These are phyloP conservation scores for Vannuccia rotundouncinata DNA, from an alignment of 2,888 invertebrate genomes.

Conservation along the genomic window DNA sequence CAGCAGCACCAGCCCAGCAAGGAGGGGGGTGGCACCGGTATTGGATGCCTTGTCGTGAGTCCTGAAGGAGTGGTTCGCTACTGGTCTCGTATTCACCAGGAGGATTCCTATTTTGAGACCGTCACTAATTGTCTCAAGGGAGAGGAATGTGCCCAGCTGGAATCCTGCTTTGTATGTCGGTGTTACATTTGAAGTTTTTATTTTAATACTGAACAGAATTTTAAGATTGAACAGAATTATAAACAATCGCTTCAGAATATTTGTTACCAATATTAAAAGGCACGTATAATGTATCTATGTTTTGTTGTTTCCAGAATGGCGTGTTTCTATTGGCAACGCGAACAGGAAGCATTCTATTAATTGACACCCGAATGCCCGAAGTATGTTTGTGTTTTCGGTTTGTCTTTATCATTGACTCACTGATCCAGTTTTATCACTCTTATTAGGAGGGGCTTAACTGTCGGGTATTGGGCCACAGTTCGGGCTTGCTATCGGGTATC, in stretches of 20 bases:
- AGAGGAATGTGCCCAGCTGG: slow-evolving; percentile 18
- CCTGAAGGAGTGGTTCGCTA: slow-evolving; percentile 12
- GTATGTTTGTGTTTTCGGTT: background rate
- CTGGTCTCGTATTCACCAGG: background rate
- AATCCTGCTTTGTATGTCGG: background rate
- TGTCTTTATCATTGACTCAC: background rate
- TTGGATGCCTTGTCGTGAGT: background rate
- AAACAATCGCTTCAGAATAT: background rate
- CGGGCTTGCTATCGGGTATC: background rate
- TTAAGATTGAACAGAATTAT: background rate
- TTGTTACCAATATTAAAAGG: background rate
- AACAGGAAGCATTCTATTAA: background rate
- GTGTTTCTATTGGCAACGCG: background rate
- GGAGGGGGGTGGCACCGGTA: background rate
- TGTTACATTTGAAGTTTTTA: no score
- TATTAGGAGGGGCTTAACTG: background rate
- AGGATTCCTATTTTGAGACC: background rate
- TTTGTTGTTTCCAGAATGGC: background rate
- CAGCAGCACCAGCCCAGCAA: background rate
- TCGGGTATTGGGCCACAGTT: background rate
- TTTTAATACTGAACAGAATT: no score
- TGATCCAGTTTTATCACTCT: background rate
- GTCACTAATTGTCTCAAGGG: background rate
- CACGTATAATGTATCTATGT: background rate
- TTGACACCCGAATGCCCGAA: background rate